Percentiles rank a stretch among this genome's conserved stretches.
Conservation (phyloP, 2,797 vertebrate genomes). For the Pseudochaenichthys georgianus region DNA sequence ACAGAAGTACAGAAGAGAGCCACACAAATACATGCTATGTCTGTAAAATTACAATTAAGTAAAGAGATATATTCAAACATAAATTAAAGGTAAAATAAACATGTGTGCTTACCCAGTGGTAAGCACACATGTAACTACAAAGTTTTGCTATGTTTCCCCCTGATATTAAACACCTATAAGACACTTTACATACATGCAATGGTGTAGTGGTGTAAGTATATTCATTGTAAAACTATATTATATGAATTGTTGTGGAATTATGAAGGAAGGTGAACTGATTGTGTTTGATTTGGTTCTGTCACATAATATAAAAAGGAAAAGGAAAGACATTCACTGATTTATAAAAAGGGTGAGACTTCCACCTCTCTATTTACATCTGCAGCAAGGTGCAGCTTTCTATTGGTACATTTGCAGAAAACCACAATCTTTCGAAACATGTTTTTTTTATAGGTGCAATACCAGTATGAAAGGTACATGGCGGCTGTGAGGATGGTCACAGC, state of each 20-base stretch:
- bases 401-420: not conserved
- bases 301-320: not conserved
- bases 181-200: not conserved
- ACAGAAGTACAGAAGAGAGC: not conserved
- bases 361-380: not conserved
- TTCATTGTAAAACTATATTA: not conserved
- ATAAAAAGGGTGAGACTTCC: not conserved
- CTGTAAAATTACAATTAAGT: not conserved
- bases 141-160: not conserved
- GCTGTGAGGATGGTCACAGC: slow-evolving; percentile 36
- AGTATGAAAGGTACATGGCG: not conserved
- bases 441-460: slow-evolving; percentile 20
- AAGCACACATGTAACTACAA: not conserved
- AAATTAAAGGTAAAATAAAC: not conserved
- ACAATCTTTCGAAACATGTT: not conserved
- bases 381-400: slow-evolving; percentile 5
- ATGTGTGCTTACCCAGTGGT: not conserved
- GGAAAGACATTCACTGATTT: not conserved
- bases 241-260: not conserved
- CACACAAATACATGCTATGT: not conserved
- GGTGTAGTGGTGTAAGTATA: not conserved
- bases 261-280: not conserved
- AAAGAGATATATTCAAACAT: not conserved
- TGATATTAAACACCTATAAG: not conserved
- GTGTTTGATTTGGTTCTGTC: not conserved